These are phyloP conservation scores for Odontothrips loti DNA, from an alignment of 2,888 invertebrate genomes.

Conservation along the genomic window DNA sequence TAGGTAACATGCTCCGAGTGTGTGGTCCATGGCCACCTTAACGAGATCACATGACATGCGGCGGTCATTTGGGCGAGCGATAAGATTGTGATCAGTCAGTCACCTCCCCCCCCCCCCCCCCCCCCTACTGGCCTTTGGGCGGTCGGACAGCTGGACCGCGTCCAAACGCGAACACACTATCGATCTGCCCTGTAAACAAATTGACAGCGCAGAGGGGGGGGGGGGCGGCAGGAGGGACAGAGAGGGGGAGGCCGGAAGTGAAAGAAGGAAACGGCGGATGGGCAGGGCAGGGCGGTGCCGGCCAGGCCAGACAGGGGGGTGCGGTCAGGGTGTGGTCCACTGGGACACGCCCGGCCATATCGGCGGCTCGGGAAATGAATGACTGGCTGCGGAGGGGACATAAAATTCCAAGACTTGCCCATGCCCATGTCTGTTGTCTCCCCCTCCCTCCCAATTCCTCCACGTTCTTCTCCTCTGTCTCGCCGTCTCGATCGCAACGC, in stretches of 20 bases:
- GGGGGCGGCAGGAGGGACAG: background rate
- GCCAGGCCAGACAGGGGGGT: background rate
- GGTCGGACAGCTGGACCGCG: background rate
- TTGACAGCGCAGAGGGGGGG: slow-evolving; percentile 4
- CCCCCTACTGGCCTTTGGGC: too few species aligned
- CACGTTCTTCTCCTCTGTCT: background rate
- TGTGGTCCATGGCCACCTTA: too few species aligned
- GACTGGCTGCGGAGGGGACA: too few species aligned
- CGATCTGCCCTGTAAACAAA: background rate
- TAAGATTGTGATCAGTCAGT: background rate
- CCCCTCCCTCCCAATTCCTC: background rate
- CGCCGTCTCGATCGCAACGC: too few species aligned
- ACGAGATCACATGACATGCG: background rate
- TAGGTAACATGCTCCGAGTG: too few species aligned
- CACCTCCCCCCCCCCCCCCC: background rate
- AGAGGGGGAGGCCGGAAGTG: background rate
- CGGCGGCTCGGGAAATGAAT: background rate
- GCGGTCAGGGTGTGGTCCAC: background rate
- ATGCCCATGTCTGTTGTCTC: background rate
- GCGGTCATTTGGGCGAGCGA: background rate
- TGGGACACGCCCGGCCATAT: background rate
- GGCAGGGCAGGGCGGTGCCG: background rate
- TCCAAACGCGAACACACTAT: background rate
- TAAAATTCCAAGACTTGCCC: too few species aligned
- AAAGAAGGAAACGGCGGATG: background rate